These are phyloP conservation scores for Nudaria mundana DNA, from an alignment of 2,888 invertebrate species.

Conservation along the genomic window DNA sequence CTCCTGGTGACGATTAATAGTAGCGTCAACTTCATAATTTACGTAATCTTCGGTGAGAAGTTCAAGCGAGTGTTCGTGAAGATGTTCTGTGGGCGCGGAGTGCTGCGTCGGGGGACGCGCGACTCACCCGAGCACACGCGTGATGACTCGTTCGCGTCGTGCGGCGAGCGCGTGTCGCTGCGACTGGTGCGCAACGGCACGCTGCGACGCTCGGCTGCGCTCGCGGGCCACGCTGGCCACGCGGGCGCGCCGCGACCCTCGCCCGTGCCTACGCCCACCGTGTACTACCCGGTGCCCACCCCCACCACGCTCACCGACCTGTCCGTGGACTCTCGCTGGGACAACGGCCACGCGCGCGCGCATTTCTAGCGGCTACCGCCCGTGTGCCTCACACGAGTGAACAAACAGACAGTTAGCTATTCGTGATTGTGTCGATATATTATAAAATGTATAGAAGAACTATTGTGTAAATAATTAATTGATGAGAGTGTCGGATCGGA, in stretches of 20 bases:
- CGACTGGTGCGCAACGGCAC: slow-evolving; percentile 76
- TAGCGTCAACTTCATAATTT: slow-evolving; percentile 98
- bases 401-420: too few relatives aligned
- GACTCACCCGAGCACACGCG: slow-evolving; percentile 86
- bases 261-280: slow-evolving; percentile 44
- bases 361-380: slow-evolving; percentile 43
- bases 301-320: too few relatives aligned
- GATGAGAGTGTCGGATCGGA: too few relatives aligned
- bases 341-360: slow-evolving; percentile 43
- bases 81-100: slow-evolving; percentile 86
- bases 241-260: slow-evolving; percentile 34
- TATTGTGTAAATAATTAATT: too few relatives aligned
- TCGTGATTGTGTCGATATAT: too few relatives aligned
- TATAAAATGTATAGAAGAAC: too few relatives aligned
- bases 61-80: slow-evolving; percentile 93
- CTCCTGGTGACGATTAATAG: slow-evolving; percentile 97
- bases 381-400: too few relatives aligned
- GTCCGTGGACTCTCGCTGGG: slow-evolving; percentile 44
- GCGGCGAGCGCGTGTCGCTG: slow-evolving; percentile 87
- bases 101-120: slow-evolving; percentile 78
- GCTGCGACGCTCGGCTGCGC: slow-evolving; percentile 52
- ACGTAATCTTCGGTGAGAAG: slow-evolving; percentile 98
- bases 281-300: slow-evolving; percentile 60
- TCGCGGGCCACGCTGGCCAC: slow-evolving; percentile 18
- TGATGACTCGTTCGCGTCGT: slow-evolving; percentile 91